A percentile compares a stretch with the other conserved stretches of the same genome.
Conservation (phyloP, 2,113 vertebrate species). For the Sclerurus mexicanus region DNA sequence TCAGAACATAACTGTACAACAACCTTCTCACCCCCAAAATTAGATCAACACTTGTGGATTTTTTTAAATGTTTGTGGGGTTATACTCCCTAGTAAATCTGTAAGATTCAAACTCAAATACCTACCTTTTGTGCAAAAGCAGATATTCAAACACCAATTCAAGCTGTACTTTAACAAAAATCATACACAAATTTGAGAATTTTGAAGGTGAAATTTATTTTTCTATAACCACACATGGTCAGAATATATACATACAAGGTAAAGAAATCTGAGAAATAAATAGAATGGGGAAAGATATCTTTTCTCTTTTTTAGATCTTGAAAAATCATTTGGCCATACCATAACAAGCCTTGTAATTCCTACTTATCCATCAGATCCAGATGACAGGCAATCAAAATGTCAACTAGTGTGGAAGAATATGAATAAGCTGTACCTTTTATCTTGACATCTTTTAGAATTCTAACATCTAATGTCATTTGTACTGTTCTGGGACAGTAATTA, state of each 20-base stretch:
- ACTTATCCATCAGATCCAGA: slow-evolving; percentile 25
- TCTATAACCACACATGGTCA: background rate
- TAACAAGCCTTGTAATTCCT: background rate
- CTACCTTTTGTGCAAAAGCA: background rate
- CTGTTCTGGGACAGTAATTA: slow-evolving; percentile 62
- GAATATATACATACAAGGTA: background rate
- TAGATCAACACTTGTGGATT: background rate
- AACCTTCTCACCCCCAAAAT: accelerated
- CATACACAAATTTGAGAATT: background rate
- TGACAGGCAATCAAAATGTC: slow-evolving; percentile 44
- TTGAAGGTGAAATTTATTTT: background rate
- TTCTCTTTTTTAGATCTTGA: background rate
- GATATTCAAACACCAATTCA: background rate
- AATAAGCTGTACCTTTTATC: background rate
- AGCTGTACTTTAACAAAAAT: background rate
- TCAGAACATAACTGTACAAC: background rate
- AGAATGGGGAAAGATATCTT: accelerated
- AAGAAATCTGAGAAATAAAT: background rate
- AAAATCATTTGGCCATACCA: background rate
- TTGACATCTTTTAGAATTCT: slow-evolving; percentile 44
- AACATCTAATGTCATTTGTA: slow-evolving; percentile 23
- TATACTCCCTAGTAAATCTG: background rate
- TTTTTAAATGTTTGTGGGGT: background rate
- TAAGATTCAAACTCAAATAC: background rate
- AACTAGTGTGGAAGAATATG: background rate